These are phyloP conservation scores for Psilopogon haemacephalus DNA, from an alignment of 2,113 vertebrate genomes.

Conservation along the genomic window DNA sequence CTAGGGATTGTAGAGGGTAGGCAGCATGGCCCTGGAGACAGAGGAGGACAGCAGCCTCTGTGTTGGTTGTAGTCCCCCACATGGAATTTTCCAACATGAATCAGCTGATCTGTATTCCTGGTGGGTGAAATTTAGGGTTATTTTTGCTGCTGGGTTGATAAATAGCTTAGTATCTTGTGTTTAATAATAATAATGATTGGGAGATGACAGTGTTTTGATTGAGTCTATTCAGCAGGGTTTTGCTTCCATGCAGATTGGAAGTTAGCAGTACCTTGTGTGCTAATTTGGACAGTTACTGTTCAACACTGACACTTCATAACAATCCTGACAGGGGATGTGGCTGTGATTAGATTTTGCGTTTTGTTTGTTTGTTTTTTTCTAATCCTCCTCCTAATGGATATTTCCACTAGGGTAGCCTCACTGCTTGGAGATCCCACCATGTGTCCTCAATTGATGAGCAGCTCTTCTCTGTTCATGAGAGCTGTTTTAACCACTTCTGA, in stretches of 20 bases:
- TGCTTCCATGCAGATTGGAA: not conserved
- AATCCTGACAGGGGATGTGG: not conserved
- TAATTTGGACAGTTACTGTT: not conserved
- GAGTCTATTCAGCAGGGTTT: not conserved
- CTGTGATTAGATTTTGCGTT: not conserved
- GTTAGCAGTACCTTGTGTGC: not conserved
- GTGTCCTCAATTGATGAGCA: not conserved
- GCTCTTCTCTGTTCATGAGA: not conserved
- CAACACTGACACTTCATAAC: not conserved
- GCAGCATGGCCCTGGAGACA: fast-evolving
- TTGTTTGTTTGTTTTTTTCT: no score
- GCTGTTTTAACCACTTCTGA: not conserved
- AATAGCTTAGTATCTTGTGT: not conserved
- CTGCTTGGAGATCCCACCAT: not conserved
- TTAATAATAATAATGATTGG: not conserved
- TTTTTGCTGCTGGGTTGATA: not conserved
- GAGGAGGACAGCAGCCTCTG: fast-evolving
- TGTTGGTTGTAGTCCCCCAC: not conserved
- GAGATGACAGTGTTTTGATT: not conserved
- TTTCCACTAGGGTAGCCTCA: not conserved
- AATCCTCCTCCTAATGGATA: not conserved
- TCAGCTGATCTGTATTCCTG: not conserved
- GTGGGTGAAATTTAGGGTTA: not conserved
- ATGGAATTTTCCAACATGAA: not conserved
- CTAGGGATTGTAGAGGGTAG: not conserved